phyloP scores from a whole-genome alignment of 2,888 invertebrate genomes.

The Girardia tigrina region DNA sequence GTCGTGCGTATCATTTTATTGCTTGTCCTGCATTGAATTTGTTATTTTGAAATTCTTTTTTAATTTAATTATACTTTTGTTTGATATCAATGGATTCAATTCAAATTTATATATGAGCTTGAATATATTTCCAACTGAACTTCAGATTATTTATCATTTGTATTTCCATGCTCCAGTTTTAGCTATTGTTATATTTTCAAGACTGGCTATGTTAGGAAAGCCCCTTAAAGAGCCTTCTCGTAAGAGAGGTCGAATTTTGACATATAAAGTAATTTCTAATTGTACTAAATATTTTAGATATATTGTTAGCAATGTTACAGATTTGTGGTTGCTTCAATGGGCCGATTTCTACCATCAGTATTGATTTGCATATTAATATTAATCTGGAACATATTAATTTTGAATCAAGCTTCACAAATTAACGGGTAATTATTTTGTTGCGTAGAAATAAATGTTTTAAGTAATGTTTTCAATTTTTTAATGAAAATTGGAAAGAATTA shows the following conservation, averaged over 20 bases:
- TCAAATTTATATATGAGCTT: background rate
- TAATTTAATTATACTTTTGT: background rate
- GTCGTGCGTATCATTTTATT: background rate
- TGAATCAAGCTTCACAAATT: too few species aligned
- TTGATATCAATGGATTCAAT: background rate
- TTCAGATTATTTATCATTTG: background rate
- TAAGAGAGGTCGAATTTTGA: background rate
- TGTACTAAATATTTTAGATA: background rate
- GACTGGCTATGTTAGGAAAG: background rate
- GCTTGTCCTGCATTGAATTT: background rate
- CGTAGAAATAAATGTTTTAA: too few species aligned
- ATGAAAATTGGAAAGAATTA: too few species aligned
- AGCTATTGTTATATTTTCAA: background rate
- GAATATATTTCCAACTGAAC: background rate
- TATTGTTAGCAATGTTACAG: slow-evolving; percentile 17
- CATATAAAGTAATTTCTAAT: background rate
- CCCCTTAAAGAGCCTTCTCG: background rate
- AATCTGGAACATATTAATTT: background rate
- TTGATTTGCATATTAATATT: background rate
- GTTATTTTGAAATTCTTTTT: slow-evolving; percentile 9
- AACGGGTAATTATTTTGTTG: too few species aligned
- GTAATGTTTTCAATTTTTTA: too few species aligned
- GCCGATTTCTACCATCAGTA: background rate
- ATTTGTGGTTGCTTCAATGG: background rate
- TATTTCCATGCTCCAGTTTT: slow-evolving; percentile 1